Base-by-base conservation (phyloP, 2,113 vertebrate genomes). In the Ursus arctos region DNA sequence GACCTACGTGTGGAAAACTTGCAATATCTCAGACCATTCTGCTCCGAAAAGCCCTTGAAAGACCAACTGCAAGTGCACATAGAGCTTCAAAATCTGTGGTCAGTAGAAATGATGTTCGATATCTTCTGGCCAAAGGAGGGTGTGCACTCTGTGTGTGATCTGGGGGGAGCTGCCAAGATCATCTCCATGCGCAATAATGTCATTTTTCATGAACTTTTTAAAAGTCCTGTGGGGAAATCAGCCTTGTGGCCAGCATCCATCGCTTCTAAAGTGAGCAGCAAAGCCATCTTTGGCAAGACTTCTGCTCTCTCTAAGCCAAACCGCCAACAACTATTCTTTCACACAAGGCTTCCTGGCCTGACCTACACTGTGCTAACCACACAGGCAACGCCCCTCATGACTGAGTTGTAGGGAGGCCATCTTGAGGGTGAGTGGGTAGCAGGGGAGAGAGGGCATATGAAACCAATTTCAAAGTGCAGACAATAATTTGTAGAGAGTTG, bases 251-350 rank as follows among this genome's bases (percentile, higher is more conserved):
- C 87, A 65, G 85, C 47, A 97, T 88, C 67, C 65, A 76, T 95
- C 92, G 80, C 79, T 86, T 86, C 65, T 65, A 71, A 88, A 57
- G 89, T 57, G 14, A 83, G 67, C 72, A 89, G 72, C 79, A 86
- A 83, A 95, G 83, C 89, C 43, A 31, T 83, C 76, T 61, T 93
- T 86, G 95, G 95, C 95, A 90, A 86, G 69, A 53, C 28, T 28
- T 89, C n/a, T 51, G 24, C 65, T 85, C 33, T 61, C 33, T 61
- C 19, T n/a, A 24, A 95, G 97, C 96, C 97, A 97, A 92, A 76
- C 95, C 92, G 77, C 96, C 87, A 85, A 36, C 80, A 84, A 51
- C 96, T 55, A 13, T 57, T 57, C 95, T 87, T 92, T 95, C 92
- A 88, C 51, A 84, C 84, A 57, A 93, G 79, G 40, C 82, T 81